These are phyloP conservation scores for Mustelus asterias DNA, from an alignment of 2,113 vertebrate species.

Conservation along the genomic window DNA sequence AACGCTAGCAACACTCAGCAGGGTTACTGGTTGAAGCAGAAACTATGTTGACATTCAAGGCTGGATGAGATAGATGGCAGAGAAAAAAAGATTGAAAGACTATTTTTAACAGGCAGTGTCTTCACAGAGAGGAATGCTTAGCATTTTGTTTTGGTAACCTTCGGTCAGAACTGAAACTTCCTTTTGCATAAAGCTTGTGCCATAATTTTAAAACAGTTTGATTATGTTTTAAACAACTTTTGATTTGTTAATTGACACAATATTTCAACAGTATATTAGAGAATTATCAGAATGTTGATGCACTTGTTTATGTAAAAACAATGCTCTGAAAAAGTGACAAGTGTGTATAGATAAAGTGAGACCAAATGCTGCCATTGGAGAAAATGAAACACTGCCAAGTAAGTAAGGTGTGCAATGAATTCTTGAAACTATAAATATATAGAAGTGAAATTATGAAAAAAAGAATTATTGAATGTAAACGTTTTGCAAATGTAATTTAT, in stretches of 20 bases:
- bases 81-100: background rate
- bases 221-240: conserved; percentile 1
- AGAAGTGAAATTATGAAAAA: background rate
- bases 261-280: background rate
- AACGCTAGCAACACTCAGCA: too few species aligned
- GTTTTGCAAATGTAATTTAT: conserved; percentile 33
- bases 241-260: background rate
- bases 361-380: background rate
- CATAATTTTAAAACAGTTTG: background rate
- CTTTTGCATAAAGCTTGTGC: background rate
- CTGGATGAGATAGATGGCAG: background rate
- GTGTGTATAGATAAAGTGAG: background rate
- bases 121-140: background rate
- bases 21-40: too few species aligned
- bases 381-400: conserved; percentile 11
- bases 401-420: conserved; percentile 32
- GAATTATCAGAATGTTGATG: background rate
- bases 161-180: background rate
- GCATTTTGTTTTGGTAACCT: background rate
- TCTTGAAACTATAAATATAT: background rate
- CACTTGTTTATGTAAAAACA: background rate
- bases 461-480: conserved; percentile 18
- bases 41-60: too few species aligned
- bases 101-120: background rate
- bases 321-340: conserved; percentile 5